Evolutionary conservation across 2,113 vertebrate genomes (phyloP).

Genomic region (Sebastes schlegelii): DNA sequence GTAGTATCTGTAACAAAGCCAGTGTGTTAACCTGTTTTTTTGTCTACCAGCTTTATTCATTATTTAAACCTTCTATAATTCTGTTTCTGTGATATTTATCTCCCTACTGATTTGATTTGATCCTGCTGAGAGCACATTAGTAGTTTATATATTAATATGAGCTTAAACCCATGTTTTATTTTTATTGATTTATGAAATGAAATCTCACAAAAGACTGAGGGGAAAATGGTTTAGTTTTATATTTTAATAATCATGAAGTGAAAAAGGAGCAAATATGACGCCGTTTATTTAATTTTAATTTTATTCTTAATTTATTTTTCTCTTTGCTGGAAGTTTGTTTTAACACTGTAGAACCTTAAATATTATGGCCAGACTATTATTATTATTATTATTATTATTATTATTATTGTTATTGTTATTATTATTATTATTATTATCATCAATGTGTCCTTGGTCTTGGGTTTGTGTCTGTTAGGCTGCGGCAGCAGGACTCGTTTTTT

Average conservation of each 20-base stretch:
- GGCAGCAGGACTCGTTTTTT: not conserved
- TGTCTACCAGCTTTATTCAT: not conserved
- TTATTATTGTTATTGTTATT: no score
- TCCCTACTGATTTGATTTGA: not conserved
- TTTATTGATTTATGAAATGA: not conserved
- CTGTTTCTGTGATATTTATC: not conserved
- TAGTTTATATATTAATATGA: not conserved
- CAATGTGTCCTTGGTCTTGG: not conserved
- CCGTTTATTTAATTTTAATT: not conserved
- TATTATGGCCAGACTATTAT: no score
- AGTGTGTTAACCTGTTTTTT: not conserved
- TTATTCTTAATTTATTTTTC: not conserved
- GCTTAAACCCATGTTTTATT: not conserved
- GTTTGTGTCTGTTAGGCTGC: not conserved
- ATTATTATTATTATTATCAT: not conserved
- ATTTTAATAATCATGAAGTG: not conserved
- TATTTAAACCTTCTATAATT: not conserved
- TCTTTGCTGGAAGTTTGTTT: not conserved
- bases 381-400: not conserved
- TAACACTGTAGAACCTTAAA: not conserved
- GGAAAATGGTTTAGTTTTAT: not conserved
- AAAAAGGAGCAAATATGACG: not conserved
- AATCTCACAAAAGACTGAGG: not conserved
- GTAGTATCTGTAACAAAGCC: not conserved
- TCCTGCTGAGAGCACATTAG: not conserved